A percentile compares a stretch with the other conserved stretches of the same genome.
Conservation (phyloP, 1,140 invertebrate species). For the Lepidostoma basale region DNA sequence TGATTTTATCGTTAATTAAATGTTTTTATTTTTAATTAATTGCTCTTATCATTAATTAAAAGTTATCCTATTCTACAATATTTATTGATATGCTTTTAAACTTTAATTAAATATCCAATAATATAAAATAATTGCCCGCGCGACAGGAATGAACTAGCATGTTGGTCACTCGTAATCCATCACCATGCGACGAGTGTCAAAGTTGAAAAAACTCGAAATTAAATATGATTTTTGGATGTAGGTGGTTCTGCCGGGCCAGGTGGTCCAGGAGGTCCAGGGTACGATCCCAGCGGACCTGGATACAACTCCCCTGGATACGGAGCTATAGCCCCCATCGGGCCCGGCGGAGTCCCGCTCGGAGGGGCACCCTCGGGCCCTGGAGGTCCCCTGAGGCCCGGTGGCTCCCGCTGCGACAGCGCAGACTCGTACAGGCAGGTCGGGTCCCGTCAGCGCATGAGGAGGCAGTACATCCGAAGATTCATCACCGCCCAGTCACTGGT, state of each 20-base stretch:
- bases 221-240: slow-evolving; percentile 10
- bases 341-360: slow-evolving; percentile 48
- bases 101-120: too few relatives aligned
- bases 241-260: too few relatives aligned
- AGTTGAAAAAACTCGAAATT: neutral
- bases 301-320: slow-evolving; percentile 5
- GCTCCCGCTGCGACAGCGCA: slow-evolving; percentile 71
- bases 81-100: too few relatives aligned
- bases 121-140: too few relatives aligned
- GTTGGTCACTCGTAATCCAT: too few relatives aligned
- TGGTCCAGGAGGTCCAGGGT: slow-evolving; percentile 27
- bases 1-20: too few relatives aligned
- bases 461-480: slow-evolving; percentile 77
- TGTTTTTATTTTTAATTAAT: too few relatives aligned
- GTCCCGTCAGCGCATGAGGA: slow-evolving; percentile 73
- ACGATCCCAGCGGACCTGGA: slow-evolving; percentile 21
- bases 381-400: slow-evolving; percentile 50
- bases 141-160: too few relatives aligned
- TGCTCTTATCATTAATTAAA: too few relatives aligned
- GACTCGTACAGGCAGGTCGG: slow-evolving; percentile 83
- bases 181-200: too few relatives aligned
- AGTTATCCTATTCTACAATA: too few relatives aligned
- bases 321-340: neutral
- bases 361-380: slow-evolving; percentile 43
- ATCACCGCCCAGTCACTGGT: slow-evolving; percentile 73